Conservation (phyloP, 2,113 vertebrate genomes). For the Oostethus manadensis region DNA sequence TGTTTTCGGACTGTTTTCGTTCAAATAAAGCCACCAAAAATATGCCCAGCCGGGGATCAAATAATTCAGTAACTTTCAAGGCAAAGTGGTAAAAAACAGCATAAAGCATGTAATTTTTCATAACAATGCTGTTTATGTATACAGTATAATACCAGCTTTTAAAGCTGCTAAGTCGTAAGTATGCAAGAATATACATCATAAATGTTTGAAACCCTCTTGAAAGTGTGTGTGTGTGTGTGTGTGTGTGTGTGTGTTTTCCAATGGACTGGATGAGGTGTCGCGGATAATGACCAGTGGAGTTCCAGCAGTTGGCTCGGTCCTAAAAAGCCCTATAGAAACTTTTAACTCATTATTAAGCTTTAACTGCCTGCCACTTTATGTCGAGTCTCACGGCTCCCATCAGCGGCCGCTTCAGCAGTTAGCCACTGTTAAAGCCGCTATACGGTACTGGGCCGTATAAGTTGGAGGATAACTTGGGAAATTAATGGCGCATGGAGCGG, state of each 20-base stretch:
- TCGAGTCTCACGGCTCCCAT: background rate
- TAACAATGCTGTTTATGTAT: too few relatives aligned
- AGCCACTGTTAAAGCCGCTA: background rate
- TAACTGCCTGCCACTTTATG: slow-evolving; percentile 7
- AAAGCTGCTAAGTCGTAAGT: background rate
- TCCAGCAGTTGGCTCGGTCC: background rate
- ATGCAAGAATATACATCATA: background rate
- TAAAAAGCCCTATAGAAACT: background rate
- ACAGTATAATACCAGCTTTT: background rate
- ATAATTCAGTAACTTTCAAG: too few relatives aligned
- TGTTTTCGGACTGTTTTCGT: too few relatives aligned
- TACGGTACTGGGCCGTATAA: background rate
- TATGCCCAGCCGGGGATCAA: too few relatives aligned
- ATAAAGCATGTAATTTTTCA: too few relatives aligned
- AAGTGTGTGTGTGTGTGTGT: background rate
- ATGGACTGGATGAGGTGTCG: background rate
- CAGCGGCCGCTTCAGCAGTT: background rate
- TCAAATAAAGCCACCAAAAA: too few relatives aligned
- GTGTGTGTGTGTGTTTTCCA: background rate
- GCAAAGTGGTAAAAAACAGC: too few relatives aligned
- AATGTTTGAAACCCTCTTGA: background rate
- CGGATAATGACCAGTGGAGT: background rate
- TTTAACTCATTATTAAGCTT: slow-evolving; percentile 8
- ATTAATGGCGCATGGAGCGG: background rate
- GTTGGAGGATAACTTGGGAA: background rate